Percentiles rank a stretch among this genome's conserved stretches.
phyloP scores from a whole-genome alignment of 2,113 vertebrate genomes.

The Leptocoma aspasia region DNA sequence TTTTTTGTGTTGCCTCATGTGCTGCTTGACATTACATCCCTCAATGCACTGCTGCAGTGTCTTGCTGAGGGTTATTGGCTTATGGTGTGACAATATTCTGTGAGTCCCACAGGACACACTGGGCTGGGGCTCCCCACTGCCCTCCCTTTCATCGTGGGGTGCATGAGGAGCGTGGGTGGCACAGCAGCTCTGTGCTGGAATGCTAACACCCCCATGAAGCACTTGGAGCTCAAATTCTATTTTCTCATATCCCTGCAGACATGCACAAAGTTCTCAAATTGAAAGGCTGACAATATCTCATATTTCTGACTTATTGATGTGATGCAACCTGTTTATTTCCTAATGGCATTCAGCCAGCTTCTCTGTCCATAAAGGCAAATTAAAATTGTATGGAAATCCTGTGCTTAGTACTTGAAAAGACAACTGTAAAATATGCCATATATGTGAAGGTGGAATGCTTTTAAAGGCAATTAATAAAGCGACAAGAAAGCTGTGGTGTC shows the following conservation, averaged over 20 bases:
- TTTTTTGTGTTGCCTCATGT: background rate
- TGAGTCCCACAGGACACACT: rapidly evolving
- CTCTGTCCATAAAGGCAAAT: background rate
- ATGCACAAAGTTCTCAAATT: background rate
- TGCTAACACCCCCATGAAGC: background rate
- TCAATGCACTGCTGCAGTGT: background rate
- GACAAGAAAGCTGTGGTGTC: background rate
- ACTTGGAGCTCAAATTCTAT: background rate
- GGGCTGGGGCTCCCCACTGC: background rate
- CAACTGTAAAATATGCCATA: background rate
- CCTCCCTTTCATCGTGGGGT: background rate
- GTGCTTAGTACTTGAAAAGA: background rate
- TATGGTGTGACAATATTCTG: background rate
- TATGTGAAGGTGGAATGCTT: background rate
- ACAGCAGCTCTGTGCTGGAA: background rate
- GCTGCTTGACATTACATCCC: background rate
- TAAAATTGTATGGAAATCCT: background rate
- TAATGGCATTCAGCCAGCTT: background rate
- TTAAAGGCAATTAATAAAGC: background rate
- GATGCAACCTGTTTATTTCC: background rate
- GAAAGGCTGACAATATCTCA: background rate
- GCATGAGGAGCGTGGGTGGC: rapidly evolving
- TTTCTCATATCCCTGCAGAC: background rate
- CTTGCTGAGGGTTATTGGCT: background rate
- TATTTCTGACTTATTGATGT: background rate